phyloP scores from a whole-genome alignment of 2,797 vertebrate genomes.

The Phoeniculus purpureus region DNA sequence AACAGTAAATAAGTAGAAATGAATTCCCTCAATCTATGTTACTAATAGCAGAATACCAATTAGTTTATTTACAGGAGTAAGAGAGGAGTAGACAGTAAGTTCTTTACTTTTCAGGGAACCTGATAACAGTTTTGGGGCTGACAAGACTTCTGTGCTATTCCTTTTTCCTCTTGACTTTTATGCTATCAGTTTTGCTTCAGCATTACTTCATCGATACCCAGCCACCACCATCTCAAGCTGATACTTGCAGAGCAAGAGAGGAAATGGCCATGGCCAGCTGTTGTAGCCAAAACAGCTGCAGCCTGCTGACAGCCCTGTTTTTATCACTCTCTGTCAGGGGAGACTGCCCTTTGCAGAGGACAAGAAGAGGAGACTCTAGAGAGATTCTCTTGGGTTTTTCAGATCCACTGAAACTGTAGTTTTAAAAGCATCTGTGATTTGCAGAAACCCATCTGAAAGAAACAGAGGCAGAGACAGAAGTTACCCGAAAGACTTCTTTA shows the following conservation, averaged over 20 bases:
- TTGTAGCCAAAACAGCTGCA: neutral
- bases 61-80: neutral
- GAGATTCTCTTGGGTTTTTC: neutral
- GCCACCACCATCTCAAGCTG: neutral
- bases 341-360: neutral
- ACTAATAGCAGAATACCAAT: neutral
- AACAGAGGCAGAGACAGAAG: neutral
- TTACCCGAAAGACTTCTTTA: neutral
- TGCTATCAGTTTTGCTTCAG: neutral
- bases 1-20: neutral
- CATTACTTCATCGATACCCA: neutral
- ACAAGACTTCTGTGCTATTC: neutral
- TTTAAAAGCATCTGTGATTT: neutral
- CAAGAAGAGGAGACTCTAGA: neutral
- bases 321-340: too few relatives aligned
- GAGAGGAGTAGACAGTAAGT: neutral
- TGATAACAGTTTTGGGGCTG: neutral
- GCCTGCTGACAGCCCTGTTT: neutral
- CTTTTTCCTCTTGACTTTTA: neutral
- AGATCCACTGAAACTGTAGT: neutral
- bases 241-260: neutral
- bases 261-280: neutral
- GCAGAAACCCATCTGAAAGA: neutral
- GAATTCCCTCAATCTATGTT: neutral
- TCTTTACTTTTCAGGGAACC: neutral